These are phyloP conservation scores for Cyclargus thomasi DNA, from an alignment of 1,140 invertebrate species.

Conservation along the genomic window DNA sequence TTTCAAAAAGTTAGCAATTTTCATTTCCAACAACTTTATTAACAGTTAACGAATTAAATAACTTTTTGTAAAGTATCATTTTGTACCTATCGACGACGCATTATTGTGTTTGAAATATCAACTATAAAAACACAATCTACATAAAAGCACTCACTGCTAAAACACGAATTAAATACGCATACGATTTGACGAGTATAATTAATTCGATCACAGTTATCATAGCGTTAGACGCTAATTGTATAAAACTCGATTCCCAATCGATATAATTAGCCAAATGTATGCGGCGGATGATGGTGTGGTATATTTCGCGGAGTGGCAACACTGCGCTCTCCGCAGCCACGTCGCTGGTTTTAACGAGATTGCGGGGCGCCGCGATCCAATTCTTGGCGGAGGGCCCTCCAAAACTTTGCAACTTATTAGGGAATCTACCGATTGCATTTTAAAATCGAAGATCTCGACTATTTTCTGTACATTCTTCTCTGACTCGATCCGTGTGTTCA, in stretches of 20 bases:
- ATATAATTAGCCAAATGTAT: slow-evolving; percentile 37
- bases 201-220: not conserved
- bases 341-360: slow-evolving; percentile 69
- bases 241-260: slow-evolving; percentile 16
- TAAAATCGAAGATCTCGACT: slow-evolving; percentile 25
- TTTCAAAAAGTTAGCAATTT: no score
- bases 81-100: no score
- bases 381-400: slow-evolving; percentile 47
- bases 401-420: slow-evolving; percentile 66
- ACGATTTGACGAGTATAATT: not conserved
- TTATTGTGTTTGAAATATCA: no score
- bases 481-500: not conserved
- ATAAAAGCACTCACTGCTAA: not conserved
- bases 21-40: no score
- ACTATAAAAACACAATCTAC: not conserved
- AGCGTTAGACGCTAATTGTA: slow-evolving; percentile 17
- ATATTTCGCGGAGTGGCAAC: slow-evolving; percentile 35
- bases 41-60: no score
- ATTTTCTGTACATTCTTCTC: slow-evolving; percentile 18
- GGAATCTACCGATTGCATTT: slow-evolving; percentile 33
- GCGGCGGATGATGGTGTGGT: slow-evolving; percentile 26
- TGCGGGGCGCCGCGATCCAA: slow-evolving; percentile 45
- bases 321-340: slow-evolving; percentile 45
- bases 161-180: not conserved
- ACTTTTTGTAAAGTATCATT: no score